Conservation (phyloP, 2,888 invertebrate genomes). For the Mesochorus sp. region DNA sequence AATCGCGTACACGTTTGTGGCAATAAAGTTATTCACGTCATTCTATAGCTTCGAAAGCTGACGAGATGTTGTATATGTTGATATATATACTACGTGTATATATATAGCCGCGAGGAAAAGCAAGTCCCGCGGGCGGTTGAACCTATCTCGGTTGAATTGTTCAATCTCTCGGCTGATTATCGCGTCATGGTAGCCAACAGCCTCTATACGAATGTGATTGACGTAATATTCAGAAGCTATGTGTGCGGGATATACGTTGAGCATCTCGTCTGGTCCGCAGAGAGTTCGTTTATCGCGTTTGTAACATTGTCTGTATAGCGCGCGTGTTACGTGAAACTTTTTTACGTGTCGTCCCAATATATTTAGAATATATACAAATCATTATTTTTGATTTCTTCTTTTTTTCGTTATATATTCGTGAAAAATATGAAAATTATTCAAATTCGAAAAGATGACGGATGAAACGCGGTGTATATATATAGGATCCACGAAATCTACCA, state of each 20-base stretch:
- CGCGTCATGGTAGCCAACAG: too few relatives aligned
- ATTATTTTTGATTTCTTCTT: too few relatives aligned
- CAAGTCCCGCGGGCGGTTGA: conserved; percentile 11
- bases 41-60: too few relatives aligned
- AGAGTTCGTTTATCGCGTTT: background rate
- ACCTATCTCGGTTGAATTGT: conserved; percentile 38
- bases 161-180: conserved; percentile 13
- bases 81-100: too few relatives aligned
- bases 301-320: background rate
- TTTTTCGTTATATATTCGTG: too few relatives aligned
- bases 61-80: too few relatives aligned
- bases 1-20: conserved; percentile 41
- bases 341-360: background rate
- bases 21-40: conserved; percentile 64
- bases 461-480: too few relatives aligned
- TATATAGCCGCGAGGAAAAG: background rate
- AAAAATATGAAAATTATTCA: too few relatives aligned
- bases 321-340: background rate
- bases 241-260: too few relatives aligned
- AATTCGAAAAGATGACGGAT: too few relatives aligned
- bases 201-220: conserved; percentile 55
- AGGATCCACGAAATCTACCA: conserved; percentile 32
- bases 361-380: too few relatives aligned
- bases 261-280: background rate
- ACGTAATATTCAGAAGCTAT: too few relatives aligned